Base-by-base conservation (phyloP, 2,113 vertebrate genomes). In the Paraplagusia blochii region DNA sequence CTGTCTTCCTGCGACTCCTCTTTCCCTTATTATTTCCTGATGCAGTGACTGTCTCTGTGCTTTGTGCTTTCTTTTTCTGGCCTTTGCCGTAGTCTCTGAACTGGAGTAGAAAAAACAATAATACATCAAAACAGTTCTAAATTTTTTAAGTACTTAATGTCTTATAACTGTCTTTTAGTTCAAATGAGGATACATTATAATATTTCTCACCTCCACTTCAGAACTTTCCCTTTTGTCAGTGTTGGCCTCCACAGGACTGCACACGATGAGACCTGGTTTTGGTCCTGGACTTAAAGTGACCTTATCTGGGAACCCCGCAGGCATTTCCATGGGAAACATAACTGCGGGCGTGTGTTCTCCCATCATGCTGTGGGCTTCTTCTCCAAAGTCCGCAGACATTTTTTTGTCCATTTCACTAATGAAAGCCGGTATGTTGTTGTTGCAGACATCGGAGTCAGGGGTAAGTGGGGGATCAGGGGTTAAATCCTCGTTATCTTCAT, bases 261-360 rank as follows among this genome's bases (percentile, higher is more conserved):
- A 87, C 38, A 59, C 14, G 1, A 85, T 57, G 54, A 85, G 83
- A 51, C 76, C 82, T 1, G 87, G 84, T 56, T 64, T 62, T 12
- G 86, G 76, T 48, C 80, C 91, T 68, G 89, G 90, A 76, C 89
- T 81, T 81, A 93, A 79, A 15, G 66, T 76, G 82, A 88, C 13
- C 35, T 84, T 90, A 66, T 93, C 87, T 70, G 92, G 89, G 88
- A 89, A 90, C 74, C 89, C 88, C 84, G 89, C 71, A 79, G 91
- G 90, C 67, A 90, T 96, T 98, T 98, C 96, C 96, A 95, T 93
- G 86, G 97, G 95, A 98, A 99, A 97, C 93, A 95, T 93, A 95
- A 89, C 90, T 4, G 85, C 88, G 66, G 89, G 68, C 57, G 77
- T 80, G 76, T 85, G 84, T 52, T 92, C 92, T 49, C 85, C 84